Evolutionary conservation across 2,113 vertebrate species (phyloP).

Genomic region (Psettodes erumei): DNA sequence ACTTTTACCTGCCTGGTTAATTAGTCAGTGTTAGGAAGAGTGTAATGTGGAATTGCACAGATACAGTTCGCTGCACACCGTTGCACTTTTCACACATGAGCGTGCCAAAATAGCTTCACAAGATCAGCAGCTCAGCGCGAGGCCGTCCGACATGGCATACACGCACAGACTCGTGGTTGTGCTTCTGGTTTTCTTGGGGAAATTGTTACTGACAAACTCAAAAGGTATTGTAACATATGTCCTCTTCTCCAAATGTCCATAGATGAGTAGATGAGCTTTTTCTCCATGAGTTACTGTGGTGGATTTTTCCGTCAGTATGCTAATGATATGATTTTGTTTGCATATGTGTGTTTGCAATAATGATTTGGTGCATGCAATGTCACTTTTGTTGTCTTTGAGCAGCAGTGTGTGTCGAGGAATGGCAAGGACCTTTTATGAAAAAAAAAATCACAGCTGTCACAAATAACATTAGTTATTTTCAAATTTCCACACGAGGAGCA

Average conservation of each 20-base stretch:
- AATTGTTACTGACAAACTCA: constrained; percentile 40
- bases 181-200: constrained; percentile 67
- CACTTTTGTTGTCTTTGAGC: neutral
- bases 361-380: neutral
- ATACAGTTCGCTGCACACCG: constrained; percentile 64
- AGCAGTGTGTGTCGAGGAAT: neutral
- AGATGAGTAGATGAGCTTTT: neutral
- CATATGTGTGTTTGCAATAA: neutral
- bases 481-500: constrained; percentile 13
- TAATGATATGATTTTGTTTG: neutral
- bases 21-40: constrained; percentile 74
- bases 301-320: neutral
- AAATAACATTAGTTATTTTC: neutral
- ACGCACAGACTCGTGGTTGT: constrained; percentile 36
- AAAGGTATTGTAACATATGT: constrained; percentile 72
- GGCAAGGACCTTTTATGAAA: neutral
- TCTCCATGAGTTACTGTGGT: neutral
- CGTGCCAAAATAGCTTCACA: constrained; percentile 24
- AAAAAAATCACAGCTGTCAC: neutral
- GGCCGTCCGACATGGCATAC: constrained; percentile 60
- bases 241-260: neutral
- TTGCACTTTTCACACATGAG: constrained; percentile 48
- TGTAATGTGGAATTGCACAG: constrained; percentile 65
- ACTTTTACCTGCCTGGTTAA: constrained; percentile 77
- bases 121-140: constrained; percentile 28